Conservation (phyloP, 2,113 vertebrate genomes). For the Tachycineta bicolor region DNA sequence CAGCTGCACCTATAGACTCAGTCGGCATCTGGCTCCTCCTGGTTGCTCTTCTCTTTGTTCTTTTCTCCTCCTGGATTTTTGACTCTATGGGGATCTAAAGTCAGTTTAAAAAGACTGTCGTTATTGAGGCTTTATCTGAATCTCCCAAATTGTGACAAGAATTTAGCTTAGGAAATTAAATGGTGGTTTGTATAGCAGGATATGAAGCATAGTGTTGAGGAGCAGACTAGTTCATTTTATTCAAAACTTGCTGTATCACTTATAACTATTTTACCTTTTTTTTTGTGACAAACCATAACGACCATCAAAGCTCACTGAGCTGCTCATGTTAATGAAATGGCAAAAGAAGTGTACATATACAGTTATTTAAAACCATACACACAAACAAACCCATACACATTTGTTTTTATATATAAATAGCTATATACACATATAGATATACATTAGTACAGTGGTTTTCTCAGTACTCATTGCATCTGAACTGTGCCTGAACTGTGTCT, state of each 20-base stretch:
- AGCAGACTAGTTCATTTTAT: background rate
- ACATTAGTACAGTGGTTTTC: background rate
- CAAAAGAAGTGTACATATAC: background rate
- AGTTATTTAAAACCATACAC: background rate
- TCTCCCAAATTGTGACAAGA: background rate
- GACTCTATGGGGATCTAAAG: background rate
- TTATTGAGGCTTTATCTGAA: background rate
- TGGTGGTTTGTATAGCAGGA: background rate
- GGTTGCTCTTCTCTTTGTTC: background rate
- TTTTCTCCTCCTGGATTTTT: background rate
- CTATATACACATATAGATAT: background rate
- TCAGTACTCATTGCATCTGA: constrained; percentile 45
- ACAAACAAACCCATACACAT: background rate
- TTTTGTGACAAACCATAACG: background rate
- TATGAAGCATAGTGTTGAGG: background rate
- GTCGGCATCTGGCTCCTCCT: background rate
- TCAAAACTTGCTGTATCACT: background rate
- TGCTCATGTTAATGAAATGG: background rate
- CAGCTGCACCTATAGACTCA: background rate
- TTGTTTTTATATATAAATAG: background rate
- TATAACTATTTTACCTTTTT: background rate
- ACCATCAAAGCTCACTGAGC: background rate
- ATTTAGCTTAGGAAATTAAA: background rate
- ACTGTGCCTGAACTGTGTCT: constrained; percentile 71
- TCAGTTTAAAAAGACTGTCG: background rate